phyloP scores from a whole-genome alignment of 1,140 invertebrate genomes.

The Achroia grisella region DNA sequence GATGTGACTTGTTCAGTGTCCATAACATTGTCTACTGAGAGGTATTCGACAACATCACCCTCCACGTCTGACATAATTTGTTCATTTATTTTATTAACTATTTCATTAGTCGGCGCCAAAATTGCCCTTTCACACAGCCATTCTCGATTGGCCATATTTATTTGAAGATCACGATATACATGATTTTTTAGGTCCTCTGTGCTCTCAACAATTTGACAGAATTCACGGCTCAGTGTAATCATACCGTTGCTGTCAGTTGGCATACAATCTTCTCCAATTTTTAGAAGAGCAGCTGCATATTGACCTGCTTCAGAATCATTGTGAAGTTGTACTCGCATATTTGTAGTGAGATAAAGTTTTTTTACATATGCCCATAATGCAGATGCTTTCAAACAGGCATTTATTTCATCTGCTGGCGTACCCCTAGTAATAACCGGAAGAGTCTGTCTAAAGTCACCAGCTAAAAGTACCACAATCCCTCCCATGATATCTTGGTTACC shows the following conservation, averaged over 20 bases:
- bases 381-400: constrained; percentile 39
- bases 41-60: constrained; percentile 20
- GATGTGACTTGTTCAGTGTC: constrained; percentile 16
- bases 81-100: constrained; percentile 16
- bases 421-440: constrained; percentile 57
- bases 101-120: constrained; percentile 25
- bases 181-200: constrained; percentile 15
- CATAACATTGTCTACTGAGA: constrained; percentile 25
- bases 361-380: constrained; percentile 33
- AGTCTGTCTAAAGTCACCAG: constrained; percentile 72
- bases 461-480: constrained; percentile 20
- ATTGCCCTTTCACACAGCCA: constrained; percentile 33
- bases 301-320: constrained; percentile 21
- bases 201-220: constrained; percentile 29
- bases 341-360: constrained; percentile 17
- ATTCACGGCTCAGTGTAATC: constrained; percentile 22
- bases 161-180: constrained; percentile 16
- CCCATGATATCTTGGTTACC: constrained; percentile 17
- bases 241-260: constrained; percentile 17
- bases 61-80: constrained; percentile 20
- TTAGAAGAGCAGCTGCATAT: constrained; percentile 23
- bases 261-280: constrained; percentile 27
- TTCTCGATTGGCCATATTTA: constrained; percentile 18
- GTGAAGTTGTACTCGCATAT: constrained; percentile 30
- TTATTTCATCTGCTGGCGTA: constrained; percentile 62